Base-by-base conservation (phyloP, 2,797 vertebrate genomes). In the Muraenolepis orangiensis region DNA sequence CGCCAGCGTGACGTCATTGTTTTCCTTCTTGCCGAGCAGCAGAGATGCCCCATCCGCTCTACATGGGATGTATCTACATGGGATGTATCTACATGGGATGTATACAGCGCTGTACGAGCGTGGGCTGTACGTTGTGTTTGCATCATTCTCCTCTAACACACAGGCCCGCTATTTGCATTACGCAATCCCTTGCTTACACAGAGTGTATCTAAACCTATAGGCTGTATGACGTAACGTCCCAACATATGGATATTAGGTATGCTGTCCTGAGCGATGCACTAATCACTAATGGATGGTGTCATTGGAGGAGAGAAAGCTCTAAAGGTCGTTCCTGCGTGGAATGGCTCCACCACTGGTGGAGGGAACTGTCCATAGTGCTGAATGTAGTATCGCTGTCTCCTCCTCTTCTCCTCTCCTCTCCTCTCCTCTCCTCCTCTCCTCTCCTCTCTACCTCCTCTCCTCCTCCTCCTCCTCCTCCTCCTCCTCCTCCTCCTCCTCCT, bases 361-460 rank as follows among this genome's bases (percentile, higher is more conserved):
- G 80, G 80, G 87, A 87, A 77, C 90, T 91, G 86, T 90, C 91
- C 89, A 36, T 71, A 87, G 90, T 91, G 76, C 91, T 93, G 91
- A 91, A 87, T 51, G 51, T 71, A 69, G 79, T 71, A 71, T 77
- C 7, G 75, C 77, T 18, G 78, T 29, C 2, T 34, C n/a, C n/a
- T n/a, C n/a, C n/a, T n/a, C n/a, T 34, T 57, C 70, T 8, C 26
- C 30, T 51, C 20, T 70, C 38, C 76, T 84, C 76, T 71, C 70
- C 67, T 1, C 30, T 61, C 80, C 85, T 86, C 83, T 89, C 86
- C 87, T 81, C 84, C 72, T 34, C 3, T 34, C 32, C 8, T 34
- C 32, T 34, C 32, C 32, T 4, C 32, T 3, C n/a, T n/a, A n/a
- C n/a, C n/a, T n/a, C n/a, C n/a, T n/a, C 3, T 34, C 32, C 8